Evolutionary conservation across 2,888 invertebrate genomes (phyloP).

Genomic region (Morpho deidamia): DNA sequence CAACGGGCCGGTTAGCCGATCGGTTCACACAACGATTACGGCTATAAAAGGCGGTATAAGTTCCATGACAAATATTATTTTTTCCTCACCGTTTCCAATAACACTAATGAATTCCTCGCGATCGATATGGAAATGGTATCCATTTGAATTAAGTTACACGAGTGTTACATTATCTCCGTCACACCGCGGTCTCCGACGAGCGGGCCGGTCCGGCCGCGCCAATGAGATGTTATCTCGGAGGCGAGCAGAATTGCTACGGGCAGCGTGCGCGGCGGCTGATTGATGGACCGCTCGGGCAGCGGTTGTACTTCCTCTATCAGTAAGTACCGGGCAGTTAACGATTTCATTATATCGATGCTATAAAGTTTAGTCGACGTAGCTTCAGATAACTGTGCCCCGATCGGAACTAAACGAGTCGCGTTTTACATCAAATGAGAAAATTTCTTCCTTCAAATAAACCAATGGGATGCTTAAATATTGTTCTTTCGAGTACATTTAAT

Average conservation of each 20-base stretch:
- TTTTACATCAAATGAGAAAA: no score
- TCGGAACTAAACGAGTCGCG: no score
- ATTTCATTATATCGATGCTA: conserved; percentile 22
- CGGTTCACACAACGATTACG: conserved; percentile 21
- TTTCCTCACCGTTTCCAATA: conserved; percentile 15
- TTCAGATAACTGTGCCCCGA: no score
- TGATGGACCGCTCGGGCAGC: conserved; percentile 12
- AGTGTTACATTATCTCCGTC: conserved; percentile 2
- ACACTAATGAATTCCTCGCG: conserved; percentile 14
- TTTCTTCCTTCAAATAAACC: no score
- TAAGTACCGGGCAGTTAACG: conserved; percentile 21
- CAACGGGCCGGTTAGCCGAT: conserved; percentile 6
- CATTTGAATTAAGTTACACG: conserved; percentile 15
- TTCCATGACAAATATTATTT: conserved; percentile 18
- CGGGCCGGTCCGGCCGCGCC: no score
- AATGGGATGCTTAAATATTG: no score
- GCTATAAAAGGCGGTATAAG: conserved; percentile 18
- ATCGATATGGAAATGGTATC: conserved; percentile 14
- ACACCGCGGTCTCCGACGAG: not conserved
- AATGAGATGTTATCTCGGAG: conserved; percentile 24
- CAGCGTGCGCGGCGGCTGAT: conserved; percentile 11
- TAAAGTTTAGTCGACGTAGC: no score
- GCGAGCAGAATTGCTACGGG: conserved; percentile 13
- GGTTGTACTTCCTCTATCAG: not conserved
- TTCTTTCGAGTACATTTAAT: no score